Evolutionary conservation across 2,797 vertebrate species (phyloP).

Genomic region (Cossypha polioptera): DNA sequence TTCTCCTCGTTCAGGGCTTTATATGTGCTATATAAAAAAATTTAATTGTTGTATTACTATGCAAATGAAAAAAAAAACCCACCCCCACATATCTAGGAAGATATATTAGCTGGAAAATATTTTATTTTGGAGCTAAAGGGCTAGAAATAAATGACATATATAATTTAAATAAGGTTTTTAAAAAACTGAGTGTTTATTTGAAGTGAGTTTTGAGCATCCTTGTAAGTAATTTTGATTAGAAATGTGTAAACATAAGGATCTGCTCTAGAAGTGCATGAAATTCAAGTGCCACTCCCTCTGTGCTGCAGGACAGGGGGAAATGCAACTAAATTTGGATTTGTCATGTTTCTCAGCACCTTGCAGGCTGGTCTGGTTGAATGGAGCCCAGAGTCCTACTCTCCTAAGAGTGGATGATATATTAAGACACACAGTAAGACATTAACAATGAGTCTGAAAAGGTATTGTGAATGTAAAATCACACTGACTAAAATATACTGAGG

Average conservation of each 20-base stretch:
- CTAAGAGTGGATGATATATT: slow-evolving; percentile 54
- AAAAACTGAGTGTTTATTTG: neutral
- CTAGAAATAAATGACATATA: neutral
- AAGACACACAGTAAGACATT: slow-evolving; percentile 63
- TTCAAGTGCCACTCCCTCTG: neutral
- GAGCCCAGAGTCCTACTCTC: neutral
- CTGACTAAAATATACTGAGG: slow-evolving; percentile 78
- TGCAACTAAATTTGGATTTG: neutral
- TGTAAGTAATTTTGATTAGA: neutral
- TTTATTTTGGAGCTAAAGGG: slow-evolving; percentile 16
- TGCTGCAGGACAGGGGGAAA: neutral
- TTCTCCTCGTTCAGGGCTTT: neutral
- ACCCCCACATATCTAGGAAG: neutral
- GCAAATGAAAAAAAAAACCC: neutral
- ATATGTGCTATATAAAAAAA: neutral
- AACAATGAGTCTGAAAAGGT: slow-evolving; percentile 70
- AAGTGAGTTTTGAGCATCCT: neutral
- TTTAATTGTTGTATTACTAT: neutral
- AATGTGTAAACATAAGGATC: neutral
- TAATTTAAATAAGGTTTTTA: neutral
- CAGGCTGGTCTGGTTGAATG: neutral
- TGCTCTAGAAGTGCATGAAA: neutral
- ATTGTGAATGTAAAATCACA: slow-evolving; percentile 62
- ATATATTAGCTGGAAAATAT: slow-evolving; percentile 38
- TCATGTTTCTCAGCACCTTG: neutral